Evolutionary conservation across 2,888 invertebrate genomes (phyloP), one percentile per base, ranked within the genome.

Genomic region (Watsonalla binaria): DNA sequence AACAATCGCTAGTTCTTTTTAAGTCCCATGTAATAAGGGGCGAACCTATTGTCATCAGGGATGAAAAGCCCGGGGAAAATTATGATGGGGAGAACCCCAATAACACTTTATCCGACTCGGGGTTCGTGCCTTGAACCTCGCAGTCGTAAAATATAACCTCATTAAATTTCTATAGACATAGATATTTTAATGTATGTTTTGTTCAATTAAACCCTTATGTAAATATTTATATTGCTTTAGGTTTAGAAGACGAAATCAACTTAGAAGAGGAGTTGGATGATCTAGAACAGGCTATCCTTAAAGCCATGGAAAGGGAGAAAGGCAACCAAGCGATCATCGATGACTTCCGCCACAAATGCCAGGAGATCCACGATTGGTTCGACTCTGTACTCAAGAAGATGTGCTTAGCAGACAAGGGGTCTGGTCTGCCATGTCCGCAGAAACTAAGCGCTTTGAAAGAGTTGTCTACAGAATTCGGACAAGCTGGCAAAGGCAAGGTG

Each of bases 371-470:
- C 64, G 93, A 93, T 57, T 97, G 96, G 95, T 94, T 97, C 66
- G 97, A 97, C 71, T 92, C 93, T 6, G 86, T 97, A 0, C 92
- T 95, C 6, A 96, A 96, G 72, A 94, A 95, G 66, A 94, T 96
- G 82, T 97, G 97, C 74, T 92, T 94, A 0, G 92, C 96, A 45
- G 97, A 97, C 70, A 96, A 96, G 71, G 96, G 96, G 0, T 95
- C 95, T 45, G 96, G 96, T 11, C 85, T 96, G 5, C 95, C 95
- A 47, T 96, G 96, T 68, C 93, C 93, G 5, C 96, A 96, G 69
- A 97, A 97, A 71, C 92, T 96, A 60, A 92, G 93, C 1, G 94
- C 95, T 1, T 91, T 97, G n/a, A 92, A 92, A 48, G 95, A 95
- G 68, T 90, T 97, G 14, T 93, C 94, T 52, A 84, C 92, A 0